These are phyloP conservation scores for Puffinus mauretanicus DNA, from an alignment of 2,113 vertebrate genomes.

Conservation along the genomic window DNA sequence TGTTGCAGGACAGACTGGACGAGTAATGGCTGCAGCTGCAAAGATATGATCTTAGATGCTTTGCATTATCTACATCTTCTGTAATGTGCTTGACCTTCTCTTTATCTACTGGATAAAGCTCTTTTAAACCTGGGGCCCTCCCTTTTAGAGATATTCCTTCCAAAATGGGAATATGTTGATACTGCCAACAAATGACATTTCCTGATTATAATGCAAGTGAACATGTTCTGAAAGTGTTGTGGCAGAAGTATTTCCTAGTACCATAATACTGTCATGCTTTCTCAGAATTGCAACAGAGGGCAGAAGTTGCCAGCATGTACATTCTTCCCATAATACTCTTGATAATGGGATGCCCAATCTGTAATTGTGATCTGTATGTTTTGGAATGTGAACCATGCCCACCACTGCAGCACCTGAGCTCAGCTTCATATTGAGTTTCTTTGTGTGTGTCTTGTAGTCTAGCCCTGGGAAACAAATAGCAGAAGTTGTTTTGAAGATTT, in stretches of 20 bases:
- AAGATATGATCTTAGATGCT: not conserved
- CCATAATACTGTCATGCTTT: not conserved
- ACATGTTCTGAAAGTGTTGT: not conserved
- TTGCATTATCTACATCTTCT: not conserved
- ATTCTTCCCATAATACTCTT: not conserved
- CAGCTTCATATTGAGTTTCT: not conserved
- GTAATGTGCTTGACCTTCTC: not conserved
- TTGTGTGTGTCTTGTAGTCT: not conserved
- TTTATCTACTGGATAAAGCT: not conserved
- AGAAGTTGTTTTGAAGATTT: not conserved
- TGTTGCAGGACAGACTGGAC: not conserved
- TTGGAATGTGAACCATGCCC: not conserved
- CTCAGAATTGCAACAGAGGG: not conserved
- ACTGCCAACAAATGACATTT: not conserved
- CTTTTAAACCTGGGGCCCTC: not conserved
- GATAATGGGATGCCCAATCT: not conserved
- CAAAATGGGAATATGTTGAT: not conserved
- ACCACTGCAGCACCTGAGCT: not conserved
- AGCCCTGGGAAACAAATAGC: slow-evolving; percentile 26
- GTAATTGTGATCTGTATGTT: not conserved
- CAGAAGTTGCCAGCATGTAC: not conserved
- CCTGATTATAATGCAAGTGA: not conserved
- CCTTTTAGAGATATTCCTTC: not conserved
- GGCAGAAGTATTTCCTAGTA: not conserved
- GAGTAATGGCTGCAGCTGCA: not conserved